These are phyloP conservation scores for Pteromalus puparum DNA, from an alignment of 1,140 invertebrate genomes.

Conservation along the genomic window DNA sequence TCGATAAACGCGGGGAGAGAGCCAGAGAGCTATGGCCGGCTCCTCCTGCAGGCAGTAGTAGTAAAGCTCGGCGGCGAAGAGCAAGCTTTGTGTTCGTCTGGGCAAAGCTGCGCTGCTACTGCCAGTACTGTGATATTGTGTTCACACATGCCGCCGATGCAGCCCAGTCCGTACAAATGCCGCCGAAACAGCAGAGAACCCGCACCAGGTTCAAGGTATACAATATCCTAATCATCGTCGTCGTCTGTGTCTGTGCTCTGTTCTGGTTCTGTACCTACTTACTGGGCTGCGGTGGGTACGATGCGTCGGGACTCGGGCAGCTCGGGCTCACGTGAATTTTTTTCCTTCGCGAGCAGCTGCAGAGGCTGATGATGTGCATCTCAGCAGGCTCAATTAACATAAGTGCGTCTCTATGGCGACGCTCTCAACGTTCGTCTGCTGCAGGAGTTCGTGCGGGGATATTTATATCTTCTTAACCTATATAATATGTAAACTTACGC, in stretches of 20 bases:
- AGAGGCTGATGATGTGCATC: too few species aligned
- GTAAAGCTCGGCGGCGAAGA: too few species aligned
- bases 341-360: too few species aligned
- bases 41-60: neutral
- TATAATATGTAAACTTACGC: neutral
- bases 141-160: conserved; percentile 25
- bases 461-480: conserved; percentile 45
- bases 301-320: too few species aligned
- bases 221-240: too few species aligned
- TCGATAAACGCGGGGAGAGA: neutral
- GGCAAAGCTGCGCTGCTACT: neutral
- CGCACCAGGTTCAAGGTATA: conserved; percentile 69
- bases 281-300: too few species aligned
- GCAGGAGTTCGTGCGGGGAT: conserved; percentile 18
- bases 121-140: neutral
- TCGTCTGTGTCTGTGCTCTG: too few species aligned
- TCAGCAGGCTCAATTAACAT: too few species aligned
- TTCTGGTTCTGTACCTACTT: too few species aligned
- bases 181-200: conserved; percentile 61
- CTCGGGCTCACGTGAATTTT: neutral
- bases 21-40: too few species aligned
- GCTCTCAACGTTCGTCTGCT: neutral
- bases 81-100: neutral
- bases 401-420: neutral
- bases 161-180: conserved; percentile 60